Evolutionary conservation across 2,113 vertebrate species (phyloP), one percentile per base, ranked within the genome.

Genomic region (Forbesichthys agassizii): DNA sequence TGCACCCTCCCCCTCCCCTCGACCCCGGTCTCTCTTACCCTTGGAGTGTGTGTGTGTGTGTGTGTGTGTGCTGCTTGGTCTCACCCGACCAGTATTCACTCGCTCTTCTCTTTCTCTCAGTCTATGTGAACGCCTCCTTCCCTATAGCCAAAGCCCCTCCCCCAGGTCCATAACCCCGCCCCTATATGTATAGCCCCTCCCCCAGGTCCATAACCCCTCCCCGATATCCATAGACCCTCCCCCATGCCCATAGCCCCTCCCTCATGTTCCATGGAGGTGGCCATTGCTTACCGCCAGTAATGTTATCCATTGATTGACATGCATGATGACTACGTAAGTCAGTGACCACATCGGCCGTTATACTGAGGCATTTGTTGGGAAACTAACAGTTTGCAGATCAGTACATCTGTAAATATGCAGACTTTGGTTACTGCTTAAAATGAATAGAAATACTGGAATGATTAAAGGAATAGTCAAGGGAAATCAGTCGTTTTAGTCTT

Each of bases 1-100:
- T 27, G 82, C 82, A 63, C 64, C 81, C 81, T 77, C 86, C 80
- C 86, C 83, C 66, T 76, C 84, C 82, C 64, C 86, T 86, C 84
- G 61, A 74, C 18, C 52, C 27, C 2, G 27, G 27, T 27, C 27
- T 27, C 27, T 27, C 27, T 27, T 27, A 27, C 2, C n/a, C 46
- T 18, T 53, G n/a, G 54, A 14, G 20, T 13, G 46, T 16, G 16
- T 58, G 48, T 59, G 63, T 67, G 48, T 13, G 11, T 67, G 16
- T 63, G 11, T 67, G 16, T 63, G 20, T 52, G 75, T 73, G 76
- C 79, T 85, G 84, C 84, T 86, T 86, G 88, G 88, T 89, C 86
- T 90, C 85, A 88, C 84, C 86, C 83, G 52, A 84, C 83, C 68
- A 59, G 73, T 60, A 51, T 36, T 48, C 59, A 48, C 68, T 62